Evolutionary conservation across 2,113 vertebrate genomes (phyloP), one percentile per base, ranked within the genome.

Genomic region (Psittacula cyanocephala): DNA sequence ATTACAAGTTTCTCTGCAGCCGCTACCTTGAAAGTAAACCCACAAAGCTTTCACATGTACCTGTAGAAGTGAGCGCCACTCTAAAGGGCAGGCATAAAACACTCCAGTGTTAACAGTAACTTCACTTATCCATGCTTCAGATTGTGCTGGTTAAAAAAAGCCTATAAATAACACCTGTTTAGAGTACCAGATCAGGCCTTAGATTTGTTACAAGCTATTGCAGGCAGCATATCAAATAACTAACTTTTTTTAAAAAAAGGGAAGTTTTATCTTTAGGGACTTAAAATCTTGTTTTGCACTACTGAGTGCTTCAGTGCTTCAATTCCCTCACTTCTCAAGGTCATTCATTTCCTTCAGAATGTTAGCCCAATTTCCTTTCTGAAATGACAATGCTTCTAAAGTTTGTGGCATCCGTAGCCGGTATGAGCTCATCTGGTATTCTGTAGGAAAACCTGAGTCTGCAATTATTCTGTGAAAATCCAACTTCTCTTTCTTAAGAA

Each of bases 381-480:
- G 82, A 96, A 94, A 50, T 70, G 70, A 86, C 47, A 80, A 41
- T 0, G 1, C 22, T 41, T 81, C 76, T 84, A 6, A 84, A 71
- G 43, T 91, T 81, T 81, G 65, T 84, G 60, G 69, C 44, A 60
- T 71, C 50, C 46, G 59, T 62, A 83, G 44, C 55, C 24, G 4
- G 3, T 57, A 72, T 65, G 64, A 83, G 53, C 49, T 86, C 24
- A 88, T 95, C 63, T 82, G 41, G 17, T 80, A 94, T 90, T 93
- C 81, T 65, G 4, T 70, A 28, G 86, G 92, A 93, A 94, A 91
- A 46, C 25, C 46, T 33, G 59, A 82, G 11, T 74, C 37, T 71
- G 47, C 92, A 95, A 69, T 82, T 89, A 93, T 65, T 94, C 75
- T 82, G 24, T 53, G 88, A 91, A 88, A 24, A 19, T 70, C 49